Conservation (phyloP, 2,113 vertebrate genomes). For the Psittacula cyanocephala region DNA sequence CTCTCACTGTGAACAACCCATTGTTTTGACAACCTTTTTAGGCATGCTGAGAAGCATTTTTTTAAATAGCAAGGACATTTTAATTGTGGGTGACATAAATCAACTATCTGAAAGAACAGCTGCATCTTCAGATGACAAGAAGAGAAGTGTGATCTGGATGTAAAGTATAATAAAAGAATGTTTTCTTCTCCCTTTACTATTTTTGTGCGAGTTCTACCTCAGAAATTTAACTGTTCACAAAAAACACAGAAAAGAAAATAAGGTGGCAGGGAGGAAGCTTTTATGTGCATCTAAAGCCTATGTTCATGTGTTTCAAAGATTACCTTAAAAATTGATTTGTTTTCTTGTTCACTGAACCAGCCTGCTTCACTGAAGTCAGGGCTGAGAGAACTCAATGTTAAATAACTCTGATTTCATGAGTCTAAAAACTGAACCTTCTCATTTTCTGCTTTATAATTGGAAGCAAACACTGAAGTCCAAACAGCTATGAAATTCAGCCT, state of each 20-base stretch:
- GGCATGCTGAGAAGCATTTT: constrained; percentile 63
- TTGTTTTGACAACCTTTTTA: constrained; percentile 63
- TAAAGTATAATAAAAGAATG: constrained; percentile 37
- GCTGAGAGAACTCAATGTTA: constrained; percentile 49
- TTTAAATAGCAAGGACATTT: constrained; percentile 75
- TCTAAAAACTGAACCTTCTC: constrained; percentile 45
- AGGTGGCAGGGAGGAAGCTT: background rate
- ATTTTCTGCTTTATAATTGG: background rate
- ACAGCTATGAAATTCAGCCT: background rate
- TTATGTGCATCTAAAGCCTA: background rate
- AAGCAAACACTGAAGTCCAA: background rate
- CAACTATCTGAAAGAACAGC: constrained; percentile 72
- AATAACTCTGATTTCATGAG: constrained; percentile 46
- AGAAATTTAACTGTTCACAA: constrained; percentile 7
- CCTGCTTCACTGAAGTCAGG: constrained; percentile 17
- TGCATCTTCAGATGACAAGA: constrained; percentile 72
- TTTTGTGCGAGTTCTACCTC: background rate
- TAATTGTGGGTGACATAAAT: constrained; percentile 74
- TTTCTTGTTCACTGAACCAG: constrained; percentile 29
- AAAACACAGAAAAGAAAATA: constrained; percentile 2
- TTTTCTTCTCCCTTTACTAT: background rate
- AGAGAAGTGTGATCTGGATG: constrained; percentile 48
- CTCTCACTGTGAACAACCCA: background rate
- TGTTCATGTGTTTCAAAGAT: background rate
- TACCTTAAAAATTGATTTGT: constrained; percentile 1